phyloP scores from a whole-genome alignment of 2,797 vertebrate species.

The Coilia nasus region DNA sequence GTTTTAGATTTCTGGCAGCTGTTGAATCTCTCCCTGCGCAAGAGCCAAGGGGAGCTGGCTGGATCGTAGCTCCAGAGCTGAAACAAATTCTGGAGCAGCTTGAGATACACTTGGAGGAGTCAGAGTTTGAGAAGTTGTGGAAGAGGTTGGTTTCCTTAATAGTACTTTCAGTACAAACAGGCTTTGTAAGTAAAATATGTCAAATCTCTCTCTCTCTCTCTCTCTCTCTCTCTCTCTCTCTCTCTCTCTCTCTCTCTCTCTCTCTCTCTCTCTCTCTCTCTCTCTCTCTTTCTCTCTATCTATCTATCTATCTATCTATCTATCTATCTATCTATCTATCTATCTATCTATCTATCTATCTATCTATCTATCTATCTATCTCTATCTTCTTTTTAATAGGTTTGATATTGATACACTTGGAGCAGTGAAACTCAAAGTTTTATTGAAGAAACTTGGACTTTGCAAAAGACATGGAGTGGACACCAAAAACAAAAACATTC shows the following conservation, averaged over 20 bases:
- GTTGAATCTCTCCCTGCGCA: conserved; percentile 49
- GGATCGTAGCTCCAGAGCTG: conserved; percentile 58
- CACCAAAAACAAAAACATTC: not conserved
- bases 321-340: too few relatives aligned
- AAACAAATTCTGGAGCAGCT: conserved; percentile 57
- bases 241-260: not conserved
- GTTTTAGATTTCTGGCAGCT: conserved; percentile 53
- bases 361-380: not conserved
- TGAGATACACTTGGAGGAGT: conserved; percentile 54
- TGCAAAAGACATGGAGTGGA: conserved; percentile 36
- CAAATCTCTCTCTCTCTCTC: not conserved
- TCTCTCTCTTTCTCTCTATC: not conserved
- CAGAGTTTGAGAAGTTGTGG: conserved; percentile 63
- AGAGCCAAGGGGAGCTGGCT: conserved; percentile 45
- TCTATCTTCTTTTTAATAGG: conserved; percentile 38
- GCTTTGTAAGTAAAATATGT: not conserved
- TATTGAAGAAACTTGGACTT: conserved; percentile 59
- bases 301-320: too few relatives aligned
- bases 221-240: not conserved
- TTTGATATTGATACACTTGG: conserved; percentile 59
- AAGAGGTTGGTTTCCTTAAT: conserved; percentile 46
- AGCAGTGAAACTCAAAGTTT: conserved; percentile 51
- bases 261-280: not conserved
- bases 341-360: not conserved
- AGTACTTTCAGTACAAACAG: not conserved